Evolutionary conservation across 2,888 invertebrate genomes (phyloP).

Genomic region (Netelia inedita): DNA sequence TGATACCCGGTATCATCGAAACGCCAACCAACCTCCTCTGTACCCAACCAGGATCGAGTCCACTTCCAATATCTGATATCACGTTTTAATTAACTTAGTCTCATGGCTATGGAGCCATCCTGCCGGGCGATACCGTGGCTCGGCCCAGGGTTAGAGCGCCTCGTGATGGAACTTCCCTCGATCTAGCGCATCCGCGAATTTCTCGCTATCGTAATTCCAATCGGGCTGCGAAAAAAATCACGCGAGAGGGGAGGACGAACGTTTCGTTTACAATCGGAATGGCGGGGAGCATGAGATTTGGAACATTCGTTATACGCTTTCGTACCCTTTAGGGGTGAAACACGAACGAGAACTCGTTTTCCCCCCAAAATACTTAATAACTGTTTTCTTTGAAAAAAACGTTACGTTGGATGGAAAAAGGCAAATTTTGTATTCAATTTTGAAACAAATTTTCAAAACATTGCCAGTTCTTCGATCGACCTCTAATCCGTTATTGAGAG

Average conservation of each 20-base stretch:
- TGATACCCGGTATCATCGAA: slow-evolving; percentile 34
- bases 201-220: slow-evolving; percentile 47
- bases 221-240: slow-evolving; percentile 27
- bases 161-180: slow-evolving; percentile 25
- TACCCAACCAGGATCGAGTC: slow-evolving; percentile 51
- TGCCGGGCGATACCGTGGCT: slow-evolving; percentile 58
- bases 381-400: too few species aligned
- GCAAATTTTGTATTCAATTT: too few species aligned
- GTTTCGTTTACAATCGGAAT: too few species aligned
- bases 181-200: slow-evolving; percentile 44
- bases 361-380: too few species aligned
- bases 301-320: slow-evolving; percentile 1
- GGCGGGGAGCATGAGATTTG: slow-evolving; percentile 20
- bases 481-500: not conserved
- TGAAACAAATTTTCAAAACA: too few species aligned
- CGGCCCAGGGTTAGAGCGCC: slow-evolving; percentile 17
- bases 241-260: too few species aligned
- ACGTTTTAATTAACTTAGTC: slow-evolving; percentile 78
- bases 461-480: too few species aligned
- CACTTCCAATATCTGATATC: slow-evolving; percentile 79
- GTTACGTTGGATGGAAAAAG: too few species aligned
- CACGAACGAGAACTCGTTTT: too few species aligned
- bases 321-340: too few species aligned
- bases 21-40: not conserved
- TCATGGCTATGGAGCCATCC: slow-evolving; percentile 69